These are phyloP conservation scores for Eulemur rufifrons DNA, from an alignment of 2,113 vertebrate species.

Conservation along the genomic window DNA sequence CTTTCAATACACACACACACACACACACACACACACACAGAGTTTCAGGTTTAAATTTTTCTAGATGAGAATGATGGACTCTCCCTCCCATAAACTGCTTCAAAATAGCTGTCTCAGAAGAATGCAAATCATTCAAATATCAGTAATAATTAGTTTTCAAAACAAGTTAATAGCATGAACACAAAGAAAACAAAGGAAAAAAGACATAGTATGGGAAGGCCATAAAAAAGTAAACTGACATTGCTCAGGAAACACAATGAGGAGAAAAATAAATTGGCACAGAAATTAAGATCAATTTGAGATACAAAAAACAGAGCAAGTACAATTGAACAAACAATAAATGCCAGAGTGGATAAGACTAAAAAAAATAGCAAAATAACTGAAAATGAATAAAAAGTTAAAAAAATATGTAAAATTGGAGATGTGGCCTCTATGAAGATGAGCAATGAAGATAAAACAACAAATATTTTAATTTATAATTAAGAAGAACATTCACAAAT, in stretches of 20 bases:
- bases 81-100: not conserved
- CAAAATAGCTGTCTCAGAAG: not conserved
- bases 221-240: not conserved
- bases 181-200: not conserved
- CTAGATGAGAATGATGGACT: not conserved
- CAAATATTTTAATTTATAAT: not conserved
- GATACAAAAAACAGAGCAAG: not conserved
- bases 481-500: not conserved
- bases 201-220: not conserved
- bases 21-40: not conserved
- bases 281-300: not conserved
- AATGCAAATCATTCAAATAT: not conserved
- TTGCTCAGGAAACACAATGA: not conserved
- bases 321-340: not conserved
- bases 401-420: not conserved
- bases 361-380: not conserved
- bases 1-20: not conserved
- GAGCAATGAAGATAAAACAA: not conserved
- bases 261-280: not conserved
- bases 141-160: not conserved
- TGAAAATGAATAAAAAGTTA: not conserved
- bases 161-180: not conserved
- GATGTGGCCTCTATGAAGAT: not conserved
- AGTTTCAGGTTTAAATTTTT: not conserved
- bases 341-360: not conserved